A percentile compares a stretch with the other conserved stretches of the same genome.
Evolutionary conservation across 1,140 invertebrate species (phyloP).

Genomic region (Rhagoletis zephyria): DNA sequence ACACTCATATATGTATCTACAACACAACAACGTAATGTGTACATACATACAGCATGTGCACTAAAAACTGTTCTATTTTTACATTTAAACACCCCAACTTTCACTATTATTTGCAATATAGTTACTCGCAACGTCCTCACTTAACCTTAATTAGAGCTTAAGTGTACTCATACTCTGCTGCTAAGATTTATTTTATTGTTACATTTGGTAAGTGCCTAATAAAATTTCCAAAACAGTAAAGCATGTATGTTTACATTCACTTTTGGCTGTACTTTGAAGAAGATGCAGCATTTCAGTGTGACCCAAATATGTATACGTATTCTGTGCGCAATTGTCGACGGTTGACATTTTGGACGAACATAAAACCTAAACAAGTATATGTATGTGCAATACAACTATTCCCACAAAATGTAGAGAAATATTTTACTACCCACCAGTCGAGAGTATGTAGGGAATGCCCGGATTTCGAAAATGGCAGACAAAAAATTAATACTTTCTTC

Average conservation of each 20-base stretch:
- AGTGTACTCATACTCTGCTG: background rate
- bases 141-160: conserved; percentile 27
- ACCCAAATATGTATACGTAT: too few relatives aligned
- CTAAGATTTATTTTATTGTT: background rate
- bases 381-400: too few relatives aligned
- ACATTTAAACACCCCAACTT: background rate
- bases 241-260: too few relatives aligned
- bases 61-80: background rate
- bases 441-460: too few relatives aligned
- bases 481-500: too few relatives aligned
- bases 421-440: too few relatives aligned
- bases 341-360: too few relatives aligned
- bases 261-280: background rate
- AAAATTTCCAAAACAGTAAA: background rate
- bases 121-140: background rate
- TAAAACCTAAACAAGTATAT: too few relatives aligned
- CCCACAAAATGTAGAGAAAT: too few relatives aligned
- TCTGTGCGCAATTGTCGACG: too few relatives aligned
- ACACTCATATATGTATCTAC: background rate
- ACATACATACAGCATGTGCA: background rate
- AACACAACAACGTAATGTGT: background rate
- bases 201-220: background rate
- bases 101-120: background rate
- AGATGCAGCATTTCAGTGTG: too few relatives aligned
- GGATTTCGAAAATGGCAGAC: too few relatives aligned